Evolutionary conservation across 2,797 vertebrate genomes (phyloP).

Genomic region (Rhincodon typus): DNA sequence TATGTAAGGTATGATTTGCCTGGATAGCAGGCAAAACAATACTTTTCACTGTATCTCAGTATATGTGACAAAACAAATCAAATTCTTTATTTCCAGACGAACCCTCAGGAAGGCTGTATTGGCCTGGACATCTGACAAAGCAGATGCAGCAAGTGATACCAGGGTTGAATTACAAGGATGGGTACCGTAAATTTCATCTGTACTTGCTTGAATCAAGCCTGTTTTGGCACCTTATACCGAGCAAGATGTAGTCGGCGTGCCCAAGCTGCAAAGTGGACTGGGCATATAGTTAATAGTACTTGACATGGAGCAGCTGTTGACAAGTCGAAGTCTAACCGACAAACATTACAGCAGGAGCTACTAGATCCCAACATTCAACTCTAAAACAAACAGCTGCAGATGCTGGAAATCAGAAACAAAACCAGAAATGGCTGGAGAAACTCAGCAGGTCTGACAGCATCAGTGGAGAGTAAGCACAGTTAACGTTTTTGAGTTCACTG

Average conservation of each 20-base stretch:
- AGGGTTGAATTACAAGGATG: neutral
- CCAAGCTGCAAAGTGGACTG: neutral
- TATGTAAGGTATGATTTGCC: no score
- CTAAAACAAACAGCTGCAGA: no score
- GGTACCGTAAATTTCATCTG: neutral
- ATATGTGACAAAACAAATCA: no score
- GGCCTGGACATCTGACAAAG: no score
- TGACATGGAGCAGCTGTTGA: fast-evolving
- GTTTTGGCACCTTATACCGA: neutral
- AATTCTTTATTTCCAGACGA: neutral
- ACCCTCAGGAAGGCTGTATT: neutral
- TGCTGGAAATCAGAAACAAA: no score
- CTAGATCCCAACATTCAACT: no score
- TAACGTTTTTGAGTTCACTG: no score
- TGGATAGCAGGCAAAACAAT: no score
- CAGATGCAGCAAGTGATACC: neutral
- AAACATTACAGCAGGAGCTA: neutral
- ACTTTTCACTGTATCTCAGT: no score
- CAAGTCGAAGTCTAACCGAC: neutral
- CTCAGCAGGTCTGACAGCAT: no score
- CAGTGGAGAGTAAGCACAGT: no score
- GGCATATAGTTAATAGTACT: neutral
- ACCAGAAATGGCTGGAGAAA: no score
- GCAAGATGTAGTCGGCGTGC: neutral
- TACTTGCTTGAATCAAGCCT: neutral